A percentile compares a stretch with the other conserved stretches of the same genome.
These are phyloP conservation scores for Chlorops oryzae DNA, from an alignment of 1,140 invertebrate species.

Conservation along the genomic window DNA sequence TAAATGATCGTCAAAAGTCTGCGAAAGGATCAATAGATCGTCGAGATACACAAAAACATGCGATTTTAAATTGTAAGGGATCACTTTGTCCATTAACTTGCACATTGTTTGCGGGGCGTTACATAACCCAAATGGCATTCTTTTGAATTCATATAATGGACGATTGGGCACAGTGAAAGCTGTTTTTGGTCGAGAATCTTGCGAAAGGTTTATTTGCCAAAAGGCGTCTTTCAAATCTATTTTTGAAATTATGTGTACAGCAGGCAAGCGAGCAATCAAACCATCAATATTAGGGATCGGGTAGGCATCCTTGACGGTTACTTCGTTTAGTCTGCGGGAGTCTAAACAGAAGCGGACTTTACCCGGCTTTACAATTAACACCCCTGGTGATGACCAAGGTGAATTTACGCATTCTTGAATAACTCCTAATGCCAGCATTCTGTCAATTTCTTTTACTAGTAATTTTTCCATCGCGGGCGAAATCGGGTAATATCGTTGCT, in stretches of 20 bases:
- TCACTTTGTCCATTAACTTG: constrained; percentile 6
- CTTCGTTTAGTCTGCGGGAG: constrained; percentile 5
- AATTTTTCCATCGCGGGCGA: constrained; percentile 17
- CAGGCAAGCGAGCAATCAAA: constrained; percentile 9
- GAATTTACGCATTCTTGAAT: constrained; percentile 16
- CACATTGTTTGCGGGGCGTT: constrained; percentile 8
- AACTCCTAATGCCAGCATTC: constrained; percentile 14
- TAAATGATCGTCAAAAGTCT: constrained; percentile 5
- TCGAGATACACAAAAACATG: constrained; percentile 14
- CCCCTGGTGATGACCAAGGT: constrained; percentile 15
- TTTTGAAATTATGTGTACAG: constrained; percentile 10
- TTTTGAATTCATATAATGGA: constrained; percentile 8
- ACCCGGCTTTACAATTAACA: constrained; percentile 5
- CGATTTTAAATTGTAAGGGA: constrained; percentile 2
- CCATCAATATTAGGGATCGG: constrained; percentile 11
- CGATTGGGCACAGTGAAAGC: constrained; percentile 26
- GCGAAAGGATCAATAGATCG: constrained; percentile 11
- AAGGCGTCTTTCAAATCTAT: constrained; percentile 10
- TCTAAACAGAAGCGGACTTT: constrained; percentile 13
- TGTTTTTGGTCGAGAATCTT: constrained; percentile 33
- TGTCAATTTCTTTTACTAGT: constrained; percentile 12
- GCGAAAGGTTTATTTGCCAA: constrained; percentile 7
- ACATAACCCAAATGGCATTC: constrained; percentile 9
- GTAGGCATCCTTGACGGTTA: constrained; percentile 13
- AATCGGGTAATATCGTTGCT: constrained; percentile 15